These are phyloP conservation scores for Gymnocheta viridis DNA, from an alignment of 2,888 invertebrate genomes.

Conservation along the genomic window DNA sequence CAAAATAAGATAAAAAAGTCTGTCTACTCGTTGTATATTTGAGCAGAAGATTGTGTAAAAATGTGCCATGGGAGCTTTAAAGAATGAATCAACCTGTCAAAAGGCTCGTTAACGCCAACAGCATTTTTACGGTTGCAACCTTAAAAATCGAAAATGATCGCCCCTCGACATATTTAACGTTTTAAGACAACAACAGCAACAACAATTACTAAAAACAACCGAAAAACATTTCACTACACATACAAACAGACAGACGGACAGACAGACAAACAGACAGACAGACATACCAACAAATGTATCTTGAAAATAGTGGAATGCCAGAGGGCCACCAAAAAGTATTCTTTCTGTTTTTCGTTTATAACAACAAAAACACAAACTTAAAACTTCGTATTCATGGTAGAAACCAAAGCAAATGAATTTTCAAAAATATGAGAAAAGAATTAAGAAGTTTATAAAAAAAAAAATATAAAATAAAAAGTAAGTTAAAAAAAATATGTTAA, in stretches of 20 bases:
- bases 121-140: constrained; percentile 78
- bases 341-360: constrained; percentile 10
- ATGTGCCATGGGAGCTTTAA: constrained; percentile 72
- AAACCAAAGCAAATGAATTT: constrained; percentile 37
- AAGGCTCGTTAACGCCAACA: constrained; percentile 81
- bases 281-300: constrained; percentile 30
- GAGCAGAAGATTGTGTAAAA: constrained; percentile 56
- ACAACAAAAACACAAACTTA: constrained; percentile 48
- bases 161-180: constrained; percentile 72
- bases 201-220: constrained; percentile 31
- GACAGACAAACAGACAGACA: constrained; percentile 8
- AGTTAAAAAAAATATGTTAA: constrained; percentile 65
- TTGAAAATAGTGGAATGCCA: constrained; percentile 55
- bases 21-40: neutral
- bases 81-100: constrained; percentile 81
- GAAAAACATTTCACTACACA: constrained; percentile 25
- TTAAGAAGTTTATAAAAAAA: constrained; percentile 32
- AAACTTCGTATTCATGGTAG: constrained; percentile 58
- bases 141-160: constrained; percentile 73
- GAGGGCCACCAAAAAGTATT: constrained; percentile 65
- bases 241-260: neutral
- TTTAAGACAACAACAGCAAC: constrained; percentile 40
- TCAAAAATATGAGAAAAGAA: constrained; percentile 47
- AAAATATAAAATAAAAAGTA: constrained; percentile 62
- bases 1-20: neutral